A percentile compares a stretch with the other conserved stretches of the same genome.
Evolutionary conservation across 2,797 vertebrate genomes (phyloP).

Genomic region (Mus spretus): DNA sequence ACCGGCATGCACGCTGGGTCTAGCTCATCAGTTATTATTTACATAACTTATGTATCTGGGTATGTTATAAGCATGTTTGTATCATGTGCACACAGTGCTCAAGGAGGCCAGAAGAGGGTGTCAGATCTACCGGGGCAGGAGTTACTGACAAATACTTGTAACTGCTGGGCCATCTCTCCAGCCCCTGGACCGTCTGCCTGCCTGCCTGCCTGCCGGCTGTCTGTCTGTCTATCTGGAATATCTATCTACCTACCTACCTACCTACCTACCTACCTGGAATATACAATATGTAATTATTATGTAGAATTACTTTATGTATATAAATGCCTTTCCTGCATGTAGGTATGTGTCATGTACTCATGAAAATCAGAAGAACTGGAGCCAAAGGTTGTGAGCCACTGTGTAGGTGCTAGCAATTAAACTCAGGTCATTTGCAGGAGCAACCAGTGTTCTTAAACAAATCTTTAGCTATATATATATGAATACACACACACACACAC

Average conservation of each 20-base stretch:
- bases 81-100: background rate
- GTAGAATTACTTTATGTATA: background rate
- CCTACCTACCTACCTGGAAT: background rate
- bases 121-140: background rate
- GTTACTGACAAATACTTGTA: background rate
- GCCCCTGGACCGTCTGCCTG: too few relatives aligned
- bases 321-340: too few relatives aligned
- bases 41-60: background rate
- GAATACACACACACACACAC: too few relatives aligned
- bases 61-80: background rate
- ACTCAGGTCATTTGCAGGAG: background rate
- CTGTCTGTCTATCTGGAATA: too few relatives aligned
- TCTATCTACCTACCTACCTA: too few relatives aligned
- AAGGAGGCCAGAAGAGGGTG: background rate
- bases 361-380: background rate
- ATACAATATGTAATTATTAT: background rate
- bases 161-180: background rate
- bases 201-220: too few relatives aligned
- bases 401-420: background rate
- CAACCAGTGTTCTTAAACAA: background rate
- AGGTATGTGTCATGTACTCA: too few relatives aligned
- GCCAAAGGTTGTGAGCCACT: background rate
- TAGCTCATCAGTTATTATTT: background rate
- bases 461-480: background rate
- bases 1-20: too few relatives aligned